phyloP scores from a whole-genome alignment of 2,113 vertebrate genomes.

The Petaurus breviceps region DNA sequence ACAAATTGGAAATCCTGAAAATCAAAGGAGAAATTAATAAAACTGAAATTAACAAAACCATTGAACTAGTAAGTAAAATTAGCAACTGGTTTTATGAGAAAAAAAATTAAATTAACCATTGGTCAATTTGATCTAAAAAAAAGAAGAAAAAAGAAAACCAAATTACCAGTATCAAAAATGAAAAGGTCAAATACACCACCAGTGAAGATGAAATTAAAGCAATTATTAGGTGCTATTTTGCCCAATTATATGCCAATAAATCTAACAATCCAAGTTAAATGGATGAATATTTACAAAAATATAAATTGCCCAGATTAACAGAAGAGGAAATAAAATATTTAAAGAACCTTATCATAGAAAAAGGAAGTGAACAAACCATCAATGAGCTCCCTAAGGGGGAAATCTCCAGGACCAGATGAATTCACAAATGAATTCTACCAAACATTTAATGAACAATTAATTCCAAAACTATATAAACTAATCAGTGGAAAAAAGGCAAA shows the following conservation, averaged over 20 bases:
- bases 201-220: neutral
- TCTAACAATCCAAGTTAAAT: no score
- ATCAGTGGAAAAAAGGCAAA: neutral
- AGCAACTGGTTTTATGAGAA: neutral
- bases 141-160: neutral
- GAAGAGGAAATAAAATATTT: no score
- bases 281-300: no score
- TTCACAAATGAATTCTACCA: neutral
- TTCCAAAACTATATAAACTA: neutral
- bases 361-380: neutral
- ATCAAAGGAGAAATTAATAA: neutral
- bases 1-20: neutral
- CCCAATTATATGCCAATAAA: neutral
- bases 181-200: neutral
- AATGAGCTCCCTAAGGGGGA: neutral
- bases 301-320: no score
- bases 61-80: neutral
- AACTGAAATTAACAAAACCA: neutral
- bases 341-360: no score
- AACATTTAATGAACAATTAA: neutral
- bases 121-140: neutral
- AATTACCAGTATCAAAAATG: neutral
- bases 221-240: neutral
- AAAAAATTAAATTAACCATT: neutral
- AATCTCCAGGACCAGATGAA: no score